A percentile compares a stretch with the other conserved stretches of the same genome.
phyloP scores from a whole-genome alignment of 2,797 vertebrate genomes.

The Heteromormyrus szaboi region DNA sequence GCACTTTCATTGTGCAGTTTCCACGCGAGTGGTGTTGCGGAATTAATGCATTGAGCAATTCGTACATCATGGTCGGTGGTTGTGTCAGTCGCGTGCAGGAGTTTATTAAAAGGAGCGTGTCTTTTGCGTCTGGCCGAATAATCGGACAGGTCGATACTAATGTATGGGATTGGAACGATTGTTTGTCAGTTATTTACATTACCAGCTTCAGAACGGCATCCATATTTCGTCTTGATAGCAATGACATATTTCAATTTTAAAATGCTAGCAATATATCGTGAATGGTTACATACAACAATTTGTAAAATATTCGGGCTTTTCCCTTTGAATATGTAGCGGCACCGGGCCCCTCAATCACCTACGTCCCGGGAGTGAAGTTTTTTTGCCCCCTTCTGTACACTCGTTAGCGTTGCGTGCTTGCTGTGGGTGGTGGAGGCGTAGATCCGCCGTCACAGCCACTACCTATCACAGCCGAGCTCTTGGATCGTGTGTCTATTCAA shows the following conservation, averaged over 20 bases:
- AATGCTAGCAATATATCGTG: background rate
- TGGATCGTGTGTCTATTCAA: slow-evolving; percentile 32
- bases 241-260: background rate
- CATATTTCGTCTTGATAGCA: background rate
- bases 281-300: background rate
- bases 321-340: background rate
- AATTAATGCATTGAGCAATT: background rate
- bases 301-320: background rate
- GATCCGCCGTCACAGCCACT: background rate
- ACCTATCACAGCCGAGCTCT: slow-evolving; percentile 26
- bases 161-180: background rate
- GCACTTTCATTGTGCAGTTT: background rate
- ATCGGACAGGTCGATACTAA: background rate
- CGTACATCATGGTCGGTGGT: background rate
- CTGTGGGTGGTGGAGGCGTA: slow-evolving; percentile 7
- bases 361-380: slow-evolving; percentile 35
- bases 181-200: background rate
- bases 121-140: background rate
- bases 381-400: slow-evolving; percentile 7
- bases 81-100: background rate
- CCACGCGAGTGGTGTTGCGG: background rate
- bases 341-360: slow-evolving; percentile 20
- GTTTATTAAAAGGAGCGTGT: too few species aligned
- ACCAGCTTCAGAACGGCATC: background rate
- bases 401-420: slow-evolving; percentile 14